A percentile compares a stretch with the other conserved stretches of the same genome.
These are phyloP conservation scores for Crypturellus tataupa DNA, from an alignment of 2,797 vertebrate species.

Conservation along the genomic window DNA sequence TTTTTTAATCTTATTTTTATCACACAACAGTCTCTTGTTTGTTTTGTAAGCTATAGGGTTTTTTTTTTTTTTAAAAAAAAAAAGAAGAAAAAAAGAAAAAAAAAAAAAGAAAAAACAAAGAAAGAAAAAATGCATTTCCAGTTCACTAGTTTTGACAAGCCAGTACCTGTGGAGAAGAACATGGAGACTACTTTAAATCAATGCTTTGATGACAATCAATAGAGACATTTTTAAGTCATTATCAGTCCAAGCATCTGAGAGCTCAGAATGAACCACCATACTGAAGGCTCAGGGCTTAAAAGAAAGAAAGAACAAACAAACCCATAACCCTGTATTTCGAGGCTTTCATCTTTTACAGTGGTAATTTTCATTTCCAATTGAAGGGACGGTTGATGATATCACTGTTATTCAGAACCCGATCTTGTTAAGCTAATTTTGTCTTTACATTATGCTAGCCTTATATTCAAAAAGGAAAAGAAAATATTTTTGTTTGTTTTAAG, in stretches of 20 bases:
- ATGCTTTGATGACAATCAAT: not conserved
- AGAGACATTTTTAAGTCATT: not conserved
- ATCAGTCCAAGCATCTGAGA: not conserved
- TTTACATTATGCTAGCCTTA: not conserved
- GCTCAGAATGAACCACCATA: not conserved
- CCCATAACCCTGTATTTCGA: not conserved
- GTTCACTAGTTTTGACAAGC: not conserved
- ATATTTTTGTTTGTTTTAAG: not conserved
- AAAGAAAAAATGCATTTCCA: not conserved
- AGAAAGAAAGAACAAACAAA: too few relatives aligned
- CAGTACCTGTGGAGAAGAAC: not conserved
- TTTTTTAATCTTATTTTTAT: not conserved
- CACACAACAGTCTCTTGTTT: not conserved
- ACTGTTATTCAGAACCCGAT: not conserved
- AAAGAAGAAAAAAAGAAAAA: too few relatives aligned
- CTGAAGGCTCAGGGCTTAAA: not conserved
- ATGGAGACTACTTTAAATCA: not conserved
- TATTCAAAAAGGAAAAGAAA: not conserved
- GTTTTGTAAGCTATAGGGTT: not conserved
- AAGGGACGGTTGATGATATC: not conserved
- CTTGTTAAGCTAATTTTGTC: not conserved
- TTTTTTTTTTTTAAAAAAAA: not conserved
- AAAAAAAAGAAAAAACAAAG: too few relatives aligned
- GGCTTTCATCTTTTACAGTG: not conserved
- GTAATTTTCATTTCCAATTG: not conserved